phyloP scores from a whole-genome alignment of 2,113 vertebrate species.

The Ailuropoda melanoleuca region DNA sequence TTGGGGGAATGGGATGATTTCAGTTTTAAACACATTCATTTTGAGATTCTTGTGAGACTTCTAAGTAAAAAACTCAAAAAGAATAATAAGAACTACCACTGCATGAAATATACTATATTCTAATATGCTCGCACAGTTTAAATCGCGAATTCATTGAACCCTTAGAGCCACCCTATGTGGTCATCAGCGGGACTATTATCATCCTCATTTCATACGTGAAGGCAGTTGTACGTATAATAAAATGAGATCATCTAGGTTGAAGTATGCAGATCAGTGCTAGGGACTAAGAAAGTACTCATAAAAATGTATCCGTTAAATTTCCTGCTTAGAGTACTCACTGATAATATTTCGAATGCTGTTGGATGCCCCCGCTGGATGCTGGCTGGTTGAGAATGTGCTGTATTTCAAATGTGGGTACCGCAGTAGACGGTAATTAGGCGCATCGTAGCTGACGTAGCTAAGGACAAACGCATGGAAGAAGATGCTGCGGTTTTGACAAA shows the following conservation, averaged over 20 bases:
- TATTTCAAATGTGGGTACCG: neutral
- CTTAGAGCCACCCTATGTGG: accelerated
- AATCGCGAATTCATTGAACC: neutral
- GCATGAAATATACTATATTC: neutral
- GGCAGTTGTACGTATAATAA: neutral
- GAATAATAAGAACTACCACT: neutral
- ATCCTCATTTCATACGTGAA: neutral
- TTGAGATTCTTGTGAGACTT: neutral
- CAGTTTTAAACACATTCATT: neutral
- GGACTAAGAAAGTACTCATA: neutral
- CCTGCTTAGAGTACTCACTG: neutral
- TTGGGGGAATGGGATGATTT: neutral
- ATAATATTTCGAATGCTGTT: neutral
- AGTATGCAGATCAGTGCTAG: neutral
- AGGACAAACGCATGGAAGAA: conserved; percentile 47
- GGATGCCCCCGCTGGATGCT: neutral
- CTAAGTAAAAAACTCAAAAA: neutral
- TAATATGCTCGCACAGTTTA: neutral
- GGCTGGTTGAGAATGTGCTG: neutral
- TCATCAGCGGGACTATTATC: neutral
- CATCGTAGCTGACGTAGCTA: neutral
- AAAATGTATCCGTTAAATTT: neutral
- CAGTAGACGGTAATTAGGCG: neutral
- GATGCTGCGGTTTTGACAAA: conserved; percentile 19
- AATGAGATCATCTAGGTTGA: neutral